These are phyloP conservation scores for Hyla sarda DNA, from an alignment of 2,113 vertebrate genomes.

Conservation along the genomic window DNA sequence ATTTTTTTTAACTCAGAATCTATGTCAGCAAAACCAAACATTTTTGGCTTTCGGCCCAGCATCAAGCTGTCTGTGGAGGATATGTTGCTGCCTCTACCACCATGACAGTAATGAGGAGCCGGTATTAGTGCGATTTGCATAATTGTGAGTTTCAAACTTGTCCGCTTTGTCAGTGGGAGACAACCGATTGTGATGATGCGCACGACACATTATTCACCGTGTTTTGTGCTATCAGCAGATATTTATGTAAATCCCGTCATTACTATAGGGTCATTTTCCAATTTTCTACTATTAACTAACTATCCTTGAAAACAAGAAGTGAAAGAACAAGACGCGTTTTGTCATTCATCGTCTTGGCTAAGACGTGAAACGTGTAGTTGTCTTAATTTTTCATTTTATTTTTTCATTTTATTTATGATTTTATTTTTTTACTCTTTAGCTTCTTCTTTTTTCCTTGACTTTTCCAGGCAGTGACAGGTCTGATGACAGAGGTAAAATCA, in stretches of 20 bases:
- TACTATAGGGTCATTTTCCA: conserved; percentile 93
- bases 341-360: conserved; percentile 69
- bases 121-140: conserved; percentile 97
- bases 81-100: conserved; percentile 85
- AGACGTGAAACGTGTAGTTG: conserved; percentile 17
- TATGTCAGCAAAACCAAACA: conserved; percentile 91
- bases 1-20: conserved; percentile 90
- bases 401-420: too few species aligned
- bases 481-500: conserved; percentile 69
- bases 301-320: conserved; percentile 80
- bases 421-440: not conserved
- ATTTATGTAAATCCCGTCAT: conserved; percentile 95
- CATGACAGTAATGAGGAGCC: conserved; percentile 95
- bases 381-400: not conserved
- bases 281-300: conserved; percentile 90
- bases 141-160: conserved; percentile 87
- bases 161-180: conserved; percentile 91
- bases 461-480: conserved; percentile 69
- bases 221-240: conserved; percentile 95
- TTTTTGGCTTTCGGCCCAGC: conserved; percentile 82
- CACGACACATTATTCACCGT: conserved; percentile 77
- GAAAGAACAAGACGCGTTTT: conserved; percentile 69
- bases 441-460: conserved; percentile 61
- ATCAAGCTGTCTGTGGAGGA: conserved; percentile 89
- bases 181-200: conserved; percentile 88